Conservation (phyloP, 1,140 invertebrate species). For the Trichogramma pretiosum region DNA sequence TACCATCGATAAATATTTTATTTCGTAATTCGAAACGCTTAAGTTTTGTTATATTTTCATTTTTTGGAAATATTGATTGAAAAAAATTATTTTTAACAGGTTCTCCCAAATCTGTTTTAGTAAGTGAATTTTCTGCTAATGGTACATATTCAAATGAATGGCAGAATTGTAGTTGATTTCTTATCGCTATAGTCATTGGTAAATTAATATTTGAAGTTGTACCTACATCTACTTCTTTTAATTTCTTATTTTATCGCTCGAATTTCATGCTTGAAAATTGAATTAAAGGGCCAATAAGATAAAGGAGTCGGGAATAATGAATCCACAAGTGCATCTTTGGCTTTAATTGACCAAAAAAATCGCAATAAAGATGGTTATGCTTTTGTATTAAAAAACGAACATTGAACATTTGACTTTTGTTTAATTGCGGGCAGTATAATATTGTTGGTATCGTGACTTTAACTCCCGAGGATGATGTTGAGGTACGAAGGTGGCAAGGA, state of each 20-base stretch:
- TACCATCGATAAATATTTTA: no score
- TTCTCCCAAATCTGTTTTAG: no score
- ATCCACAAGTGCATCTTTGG: slow-evolving; percentile 16
- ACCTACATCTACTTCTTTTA: slow-evolving; percentile 17
- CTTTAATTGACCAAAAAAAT: slow-evolving; percentile 15
- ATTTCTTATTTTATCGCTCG: slow-evolving; percentile 17
- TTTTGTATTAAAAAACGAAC: slow-evolving; percentile 7
- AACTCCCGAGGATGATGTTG: no score
- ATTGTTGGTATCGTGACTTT: no score
- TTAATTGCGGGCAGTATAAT: no score
- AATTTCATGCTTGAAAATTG: slow-evolving; percentile 11
- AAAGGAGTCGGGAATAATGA: slow-evolving; percentile 14
- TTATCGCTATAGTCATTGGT: slow-evolving; percentile 19
- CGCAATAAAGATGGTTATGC: slow-evolving; percentile 5
- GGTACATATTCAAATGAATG: slow-evolving; percentile 4
- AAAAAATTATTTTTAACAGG: no score
- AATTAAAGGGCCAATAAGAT: slow-evolving; percentile 10
- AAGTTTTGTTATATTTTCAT: no score
- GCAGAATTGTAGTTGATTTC: slow-evolving; percentile 19
- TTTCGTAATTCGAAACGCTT: no score
- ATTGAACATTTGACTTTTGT: slow-evolving; percentile 7
- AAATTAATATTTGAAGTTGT: slow-evolving; percentile 15
- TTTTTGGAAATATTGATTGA: no score
- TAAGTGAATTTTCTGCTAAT: no score
- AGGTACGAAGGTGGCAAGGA: no score